These are phyloP conservation scores for Malthinus flaveolus DNA, from an alignment of 2,888 invertebrate genomes.

Conservation along the genomic window DNA sequence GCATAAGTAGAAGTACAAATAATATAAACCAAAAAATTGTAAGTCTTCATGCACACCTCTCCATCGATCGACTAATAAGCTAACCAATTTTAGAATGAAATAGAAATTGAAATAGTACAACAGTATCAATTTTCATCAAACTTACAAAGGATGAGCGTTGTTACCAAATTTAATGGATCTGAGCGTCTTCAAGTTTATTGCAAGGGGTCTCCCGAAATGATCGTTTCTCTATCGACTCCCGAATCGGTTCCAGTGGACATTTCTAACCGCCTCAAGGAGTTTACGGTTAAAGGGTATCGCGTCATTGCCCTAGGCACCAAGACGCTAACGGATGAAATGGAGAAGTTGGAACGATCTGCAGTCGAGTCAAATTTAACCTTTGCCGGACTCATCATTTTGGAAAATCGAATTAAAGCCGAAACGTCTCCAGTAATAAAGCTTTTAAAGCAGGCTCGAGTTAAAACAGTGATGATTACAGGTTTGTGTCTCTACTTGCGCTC, in stretches of 20 bases:
- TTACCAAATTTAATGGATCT: conserved; percentile 72
- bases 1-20: not conserved
- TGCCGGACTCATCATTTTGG: conserved; percentile 88
- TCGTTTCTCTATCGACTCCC: conserved; percentile 72
- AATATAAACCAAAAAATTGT: not conserved
- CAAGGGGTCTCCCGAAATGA: conserved; percentile 94
- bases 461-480: conserved; percentile 96
- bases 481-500: conserved; percentile 12
- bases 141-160: conserved; percentile 88
- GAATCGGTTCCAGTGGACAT: conserved; percentile 79
- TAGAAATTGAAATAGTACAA: conserved; percentile 66
- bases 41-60: not conserved
- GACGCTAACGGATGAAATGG: conserved; percentile 66
- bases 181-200: conserved; percentile 79
- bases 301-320: conserved; percentile 85
- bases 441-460: conserved; percentile 81
- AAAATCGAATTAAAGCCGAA: conserved; percentile 90
- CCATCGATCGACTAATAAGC: not conserved
- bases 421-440: conserved; percentile 78
- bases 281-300: conserved; percentile 89
- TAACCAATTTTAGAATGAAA: not conserved
- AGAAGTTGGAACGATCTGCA: conserved; percentile 71
- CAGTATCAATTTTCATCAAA: conserved; percentile 81
- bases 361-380: conserved; percentile 83
- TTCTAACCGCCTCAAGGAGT: conserved; percentile 71